Conservation (phyloP, 2,888 invertebrate genomes). For the Teleiodes luculella region DNA sequence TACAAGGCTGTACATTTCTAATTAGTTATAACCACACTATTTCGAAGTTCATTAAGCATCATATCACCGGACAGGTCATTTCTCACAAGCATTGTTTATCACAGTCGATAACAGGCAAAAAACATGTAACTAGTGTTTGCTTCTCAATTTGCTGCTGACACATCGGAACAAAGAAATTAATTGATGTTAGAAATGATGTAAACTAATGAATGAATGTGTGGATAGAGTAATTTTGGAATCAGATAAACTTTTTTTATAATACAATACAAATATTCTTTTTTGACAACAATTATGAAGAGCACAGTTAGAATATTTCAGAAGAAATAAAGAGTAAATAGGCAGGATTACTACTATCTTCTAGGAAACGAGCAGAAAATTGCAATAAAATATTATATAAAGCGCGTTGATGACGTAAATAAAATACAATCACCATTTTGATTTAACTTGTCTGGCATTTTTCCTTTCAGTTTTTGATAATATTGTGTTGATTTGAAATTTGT, state of each 20-base stretch:
- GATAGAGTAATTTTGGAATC: conserved; percentile 34
- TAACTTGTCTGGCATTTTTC: too few species aligned
- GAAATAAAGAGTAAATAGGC: too few species aligned
- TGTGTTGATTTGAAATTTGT: not conserved
- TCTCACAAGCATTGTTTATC: conserved; percentile 63
- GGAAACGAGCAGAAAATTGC: too few species aligned
- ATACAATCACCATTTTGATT: too few species aligned
- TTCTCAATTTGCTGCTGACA: conserved; percentile 75
- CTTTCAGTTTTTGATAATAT: too few species aligned
- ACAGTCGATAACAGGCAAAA: conserved; percentile 42
- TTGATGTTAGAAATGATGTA: conserved; percentile 71
- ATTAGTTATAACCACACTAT: conserved; percentile 60
- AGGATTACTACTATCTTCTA: too few species aligned
- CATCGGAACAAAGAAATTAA: conserved; percentile 75
- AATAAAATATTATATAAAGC: too few species aligned
- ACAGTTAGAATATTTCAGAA: too few species aligned
- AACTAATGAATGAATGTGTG: conserved; percentile 57
- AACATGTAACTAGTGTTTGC: conserved; percentile 66
- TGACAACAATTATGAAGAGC: too few species aligned
- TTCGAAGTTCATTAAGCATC: conserved; percentile 64
- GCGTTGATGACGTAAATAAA: too few species aligned
- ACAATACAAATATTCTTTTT: too few species aligned
- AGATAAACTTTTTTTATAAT: conserved; percentile 31
- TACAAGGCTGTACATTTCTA: conserved; percentile 47
- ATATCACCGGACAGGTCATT: conserved; percentile 60